Conservation (phyloP, 2,113 vertebrate genomes). For the Cygnus buccinator region DNA sequence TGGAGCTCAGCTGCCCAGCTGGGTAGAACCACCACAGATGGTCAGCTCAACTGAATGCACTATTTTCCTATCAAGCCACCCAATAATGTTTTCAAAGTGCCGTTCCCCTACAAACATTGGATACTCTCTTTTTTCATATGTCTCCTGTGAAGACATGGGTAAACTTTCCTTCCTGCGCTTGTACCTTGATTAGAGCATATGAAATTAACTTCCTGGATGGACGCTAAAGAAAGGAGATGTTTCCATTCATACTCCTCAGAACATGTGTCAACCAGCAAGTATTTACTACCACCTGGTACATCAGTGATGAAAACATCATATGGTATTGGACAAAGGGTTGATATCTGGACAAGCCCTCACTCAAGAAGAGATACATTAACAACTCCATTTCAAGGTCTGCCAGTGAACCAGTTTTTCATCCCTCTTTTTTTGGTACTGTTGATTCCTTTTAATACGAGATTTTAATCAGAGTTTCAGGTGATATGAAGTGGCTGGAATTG, state of each 20-base stretch:
- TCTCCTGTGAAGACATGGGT: background rate
- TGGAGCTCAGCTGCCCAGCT: no score
- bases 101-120: background rate
- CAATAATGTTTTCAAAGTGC: background rate
- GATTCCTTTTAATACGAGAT: slow-evolving; percentile 5
- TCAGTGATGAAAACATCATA: background rate
- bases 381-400: background rate
- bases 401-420: background rate
- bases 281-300: background rate
- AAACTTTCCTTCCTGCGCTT: background rate
- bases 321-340: background rate
- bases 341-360: background rate
- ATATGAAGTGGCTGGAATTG: background rate
- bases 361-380: background rate
- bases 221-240: background rate
- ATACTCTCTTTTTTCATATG: background rate
- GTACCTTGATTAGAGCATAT: background rate
- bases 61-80: background rate
- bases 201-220: background rate
- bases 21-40: background rate
- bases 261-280: background rate
- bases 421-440: background rate
- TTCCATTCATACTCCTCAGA: background rate
- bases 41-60: background rate
- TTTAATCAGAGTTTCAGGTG: slow-evolving; percentile 28